Base-by-base conservation (phyloP, 2,888 invertebrate genomes). In the Dolichopus griseipennis region DNA sequence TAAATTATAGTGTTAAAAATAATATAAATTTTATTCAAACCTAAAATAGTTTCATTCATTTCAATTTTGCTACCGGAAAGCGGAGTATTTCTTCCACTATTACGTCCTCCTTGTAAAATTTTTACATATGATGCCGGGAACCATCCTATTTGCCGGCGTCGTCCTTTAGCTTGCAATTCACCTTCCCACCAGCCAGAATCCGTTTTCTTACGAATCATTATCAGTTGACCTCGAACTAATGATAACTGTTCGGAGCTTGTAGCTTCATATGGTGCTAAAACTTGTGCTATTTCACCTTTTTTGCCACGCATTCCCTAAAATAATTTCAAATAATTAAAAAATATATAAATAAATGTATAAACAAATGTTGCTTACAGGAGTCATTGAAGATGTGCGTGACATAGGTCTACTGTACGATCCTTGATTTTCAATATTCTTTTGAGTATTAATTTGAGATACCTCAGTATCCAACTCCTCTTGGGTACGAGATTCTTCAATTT, bases 171-270 rank as follows among this genome's bases (percentile, higher is more conserved):
- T 83, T 97, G 97, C 64, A 97, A 82, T 82, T 99, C 98, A 1
- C 99, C 99, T 83, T 99, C 98, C 98, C 98, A 99, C 99, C 99
- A 99, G 22, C 99, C 99, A 65, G 93, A 93, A 74, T 93, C 91
- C 0, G 95, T 95, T 79, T 97, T 97, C 83, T 97, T 97, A 27
- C 95, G 87, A n/a, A 99, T 93, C 85, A 95, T 92, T 69, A 98
- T 90, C 68, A 97, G 83, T 76, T 98, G 97, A 0, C 97, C 98
- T 69, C 93, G 89, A 73, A 89, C 88, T 43, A 99, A 84, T 20
- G 92, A 90, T 62, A 99, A 83, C 79, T 99, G 99, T 76, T 98
- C 98, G 0, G 90, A 81, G 75, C 96, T 96, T 67, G 90, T 92
- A 1, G 96, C 94, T 71, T 93, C 90, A 78, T 96, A 98, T 7